Evolutionary conservation across 2,113 vertebrate genomes (phyloP).

Genomic region (Pristiophorus japonicus): DNA sequence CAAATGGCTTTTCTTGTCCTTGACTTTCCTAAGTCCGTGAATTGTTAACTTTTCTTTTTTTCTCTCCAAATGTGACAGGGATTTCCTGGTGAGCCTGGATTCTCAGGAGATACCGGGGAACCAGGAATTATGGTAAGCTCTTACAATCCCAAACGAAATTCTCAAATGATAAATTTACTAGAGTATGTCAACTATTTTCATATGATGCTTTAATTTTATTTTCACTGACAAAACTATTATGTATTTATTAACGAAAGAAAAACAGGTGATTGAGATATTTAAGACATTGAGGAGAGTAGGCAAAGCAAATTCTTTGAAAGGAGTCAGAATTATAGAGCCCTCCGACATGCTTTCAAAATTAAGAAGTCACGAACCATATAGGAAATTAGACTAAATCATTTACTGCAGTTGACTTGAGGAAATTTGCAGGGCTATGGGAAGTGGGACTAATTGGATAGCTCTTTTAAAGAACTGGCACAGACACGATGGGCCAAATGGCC

Average conservation of each 20-base stretch:
- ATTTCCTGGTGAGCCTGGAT: constrained; percentile 55
- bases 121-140: constrained; percentile 55
- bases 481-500: neutral
- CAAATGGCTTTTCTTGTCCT: neutral
- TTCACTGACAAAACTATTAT: neutral
- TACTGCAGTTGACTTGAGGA: neutral
- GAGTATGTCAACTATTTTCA: neutral
- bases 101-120: constrained; percentile 57
- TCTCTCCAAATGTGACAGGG: constrained; percentile 48
- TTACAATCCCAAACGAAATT: neutral
- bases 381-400: neutral
- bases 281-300: neutral
- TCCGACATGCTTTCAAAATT: neutral
- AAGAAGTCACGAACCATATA: neutral
- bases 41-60: constrained; percentile 3
- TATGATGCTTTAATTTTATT: too few relatives aligned
- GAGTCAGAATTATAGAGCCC: neutral
- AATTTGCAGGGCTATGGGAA: neutral
- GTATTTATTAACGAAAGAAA: neutral
- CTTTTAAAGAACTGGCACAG: neutral
- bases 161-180: neutral
- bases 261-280: neutral
- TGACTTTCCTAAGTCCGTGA: neutral
- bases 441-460: neutral
- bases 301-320: neutral